Evolutionary conservation across 2,888 invertebrate genomes (phyloP), one percentile per base, ranked within the genome.

Genomic region (Drosophila anceps): DNA sequence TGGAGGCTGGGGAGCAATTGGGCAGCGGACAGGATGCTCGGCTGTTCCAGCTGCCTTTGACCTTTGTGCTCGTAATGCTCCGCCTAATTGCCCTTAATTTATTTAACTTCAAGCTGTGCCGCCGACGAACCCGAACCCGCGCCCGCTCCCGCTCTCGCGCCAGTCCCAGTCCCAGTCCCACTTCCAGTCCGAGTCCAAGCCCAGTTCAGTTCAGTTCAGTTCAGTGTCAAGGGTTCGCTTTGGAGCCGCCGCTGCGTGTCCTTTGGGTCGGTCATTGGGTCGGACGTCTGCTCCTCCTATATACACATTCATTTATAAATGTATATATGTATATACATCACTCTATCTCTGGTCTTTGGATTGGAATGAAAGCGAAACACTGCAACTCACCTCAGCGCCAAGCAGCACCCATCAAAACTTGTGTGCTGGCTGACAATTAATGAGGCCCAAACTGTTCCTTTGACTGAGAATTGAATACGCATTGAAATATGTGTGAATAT

Each of bases 71-170:
- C 74, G 72, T 84, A 79, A 85, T 82, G 66, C 85, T 71, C 68
- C 85, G 88, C 90, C 90, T 84, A 84, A 84, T 84, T 84, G 90
- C 85, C 84, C 81, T 85, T 85, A 88, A 89, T 85, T 85, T 85
- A 88, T 85, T 85, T 85, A 89, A 85, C 88, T 85, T 90, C 88
- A 88, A 88, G 85, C 90, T 84, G 89, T 82, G 84, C 53, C 79
- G 31, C 70, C 80, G 46, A 8, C 48, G 2, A 10, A 7, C 12
- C 41, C 43, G 7, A n/a, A 2, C 89, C 53, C 76, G 31, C 70
- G 76, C 43, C 10, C 48, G 2, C 10, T 9, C 15, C 41, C 43
- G 7, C 20, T 0, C 27, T 20, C 29, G 24, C 29, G 12, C 0
- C 37, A 15, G 27, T 10, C 18, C 18, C 27, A n/a, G 15, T 37